Conservation (phyloP, 2,797 vertebrate genomes). For the Novumbra hubbsi region DNA sequence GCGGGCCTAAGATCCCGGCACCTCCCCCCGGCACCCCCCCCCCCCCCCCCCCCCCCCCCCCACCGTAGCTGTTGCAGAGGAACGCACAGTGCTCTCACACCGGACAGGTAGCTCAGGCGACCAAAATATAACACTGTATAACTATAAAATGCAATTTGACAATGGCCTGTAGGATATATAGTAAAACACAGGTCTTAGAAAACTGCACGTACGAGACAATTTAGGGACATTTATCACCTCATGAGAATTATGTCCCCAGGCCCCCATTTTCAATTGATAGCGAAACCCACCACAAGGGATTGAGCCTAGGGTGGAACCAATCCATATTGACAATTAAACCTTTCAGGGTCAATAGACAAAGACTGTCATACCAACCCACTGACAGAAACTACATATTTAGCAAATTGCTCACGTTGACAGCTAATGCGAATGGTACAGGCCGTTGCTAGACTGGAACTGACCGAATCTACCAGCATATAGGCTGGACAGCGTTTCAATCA, state of each 20-base stretch:
- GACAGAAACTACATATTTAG: background rate
- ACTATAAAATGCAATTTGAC: background rate
- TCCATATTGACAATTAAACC: background rate
- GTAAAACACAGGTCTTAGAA: background rate
- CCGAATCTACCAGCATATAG: background rate
- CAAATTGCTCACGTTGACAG: background rate
- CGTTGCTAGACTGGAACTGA: background rate
- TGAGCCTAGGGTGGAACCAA: background rate
- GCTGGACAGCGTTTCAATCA: conserved; percentile 13
- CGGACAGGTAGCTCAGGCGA: background rate
- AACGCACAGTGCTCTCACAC: background rate
- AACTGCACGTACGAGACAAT: background rate
- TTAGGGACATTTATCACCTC: background rate
- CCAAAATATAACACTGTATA: no score
- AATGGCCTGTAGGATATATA: background rate
- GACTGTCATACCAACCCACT: background rate
- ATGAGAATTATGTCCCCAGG: background rate
- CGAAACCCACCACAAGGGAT: background rate
- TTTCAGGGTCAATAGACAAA: background rate
- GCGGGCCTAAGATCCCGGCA: conserved; percentile 31
- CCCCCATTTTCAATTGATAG: background rate
- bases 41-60: conserved; percentile 4
- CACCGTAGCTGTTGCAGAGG: background rate
- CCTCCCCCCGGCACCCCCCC: conserved; percentile 18
- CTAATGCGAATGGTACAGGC: background rate